Percentiles rank a stretch among this genome's conserved stretches.
Conservation (phyloP, 2,888 invertebrate genomes). For the Drosophila emarginata region DNA sequence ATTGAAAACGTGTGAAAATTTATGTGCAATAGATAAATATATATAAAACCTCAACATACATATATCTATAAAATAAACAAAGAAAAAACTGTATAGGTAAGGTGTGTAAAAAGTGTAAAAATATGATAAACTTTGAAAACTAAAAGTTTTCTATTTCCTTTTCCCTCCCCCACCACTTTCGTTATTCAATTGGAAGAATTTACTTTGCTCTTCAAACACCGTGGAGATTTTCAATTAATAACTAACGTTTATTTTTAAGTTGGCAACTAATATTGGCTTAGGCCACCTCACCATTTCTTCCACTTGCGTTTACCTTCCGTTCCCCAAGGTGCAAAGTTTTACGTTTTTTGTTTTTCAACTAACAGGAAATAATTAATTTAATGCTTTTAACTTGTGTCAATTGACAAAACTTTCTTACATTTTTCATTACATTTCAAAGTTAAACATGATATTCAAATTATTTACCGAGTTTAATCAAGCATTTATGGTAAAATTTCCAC, state of each 20-base stretch:
- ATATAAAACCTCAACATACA: not conserved
- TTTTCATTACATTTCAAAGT: not conserved
- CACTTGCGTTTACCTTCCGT: not conserved
- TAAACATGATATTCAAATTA: constrained; percentile 11
- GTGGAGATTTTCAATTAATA: not conserved
- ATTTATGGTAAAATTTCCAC: constrained; percentile 14
- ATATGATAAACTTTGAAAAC: not conserved
- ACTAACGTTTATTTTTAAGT: not conserved
- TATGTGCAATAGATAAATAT: not conserved
- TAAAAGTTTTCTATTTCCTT: not conserved
- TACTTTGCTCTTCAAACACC: constrained; percentile 12
- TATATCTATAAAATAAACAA: not conserved
- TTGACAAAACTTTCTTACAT: constrained; percentile 15
- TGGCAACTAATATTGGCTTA: constrained; percentile 4
- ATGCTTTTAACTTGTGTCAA: constrained; percentile 18
- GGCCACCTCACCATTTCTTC: not conserved
- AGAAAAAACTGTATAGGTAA: not conserved
- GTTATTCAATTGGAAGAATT: constrained; percentile 10
- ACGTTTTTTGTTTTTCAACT: not conserved
- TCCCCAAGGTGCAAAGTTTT: not conserved
- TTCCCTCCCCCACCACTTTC: not conserved
- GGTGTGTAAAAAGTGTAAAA: not conserved
- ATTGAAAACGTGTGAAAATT: constrained; percentile 3
- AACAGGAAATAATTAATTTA: constrained; percentile 1
- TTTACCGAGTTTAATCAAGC: constrained; percentile 31